Base-by-base conservation (phyloP, 2,888 invertebrate species). In the Germaria angustata region DNA sequence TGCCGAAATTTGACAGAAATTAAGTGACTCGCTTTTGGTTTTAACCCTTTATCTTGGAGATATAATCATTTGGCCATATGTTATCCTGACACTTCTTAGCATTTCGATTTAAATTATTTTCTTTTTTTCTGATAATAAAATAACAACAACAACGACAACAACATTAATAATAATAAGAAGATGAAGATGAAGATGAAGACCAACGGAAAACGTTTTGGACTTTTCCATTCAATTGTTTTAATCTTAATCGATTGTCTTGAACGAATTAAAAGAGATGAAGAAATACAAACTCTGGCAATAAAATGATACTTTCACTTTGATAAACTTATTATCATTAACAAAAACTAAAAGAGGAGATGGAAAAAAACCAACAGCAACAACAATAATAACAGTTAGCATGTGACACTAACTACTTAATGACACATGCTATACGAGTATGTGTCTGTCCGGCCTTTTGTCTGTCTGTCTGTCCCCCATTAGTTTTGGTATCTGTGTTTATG, bases 241-340 rank as follows among this genome's bases (percentile, higher is more conserved):
- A 78, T 78, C 78, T 63, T 17, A 53, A 77, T 55, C 77, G 77
- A 76, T 77, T 41, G 36, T 17, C 44, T 15, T 49, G 2, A 39
- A 57, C 28, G 63, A 63, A 69, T 36, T 32, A 51, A 53, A 41
- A 73, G 71, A 59, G 41, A 75, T 53, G 57, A 59, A 17, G 34
- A 65, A 59, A 49, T 32, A 61, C 15, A 36, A 55, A 65, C 55
- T 34, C 55, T 63, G 75, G 24, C 65, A 55, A 57, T 44, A 36
- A 65, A 55, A 39, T 73, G 86, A 86, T 86, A 85, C 85, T 86
- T 86, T 86, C 86, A 85, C 85, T 84, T 84, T 84, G 86, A 86
- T 86, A 86, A 85, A 77, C 69, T 71, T 79, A 83, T 86, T 85
- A 86, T 84, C 85, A 81, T 76, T 76, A 76, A 72, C 55, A 46